These are phyloP conservation scores for Eumeta japonica DNA, from an alignment of 1,140 invertebrate genomes.

Conservation along the genomic window DNA sequence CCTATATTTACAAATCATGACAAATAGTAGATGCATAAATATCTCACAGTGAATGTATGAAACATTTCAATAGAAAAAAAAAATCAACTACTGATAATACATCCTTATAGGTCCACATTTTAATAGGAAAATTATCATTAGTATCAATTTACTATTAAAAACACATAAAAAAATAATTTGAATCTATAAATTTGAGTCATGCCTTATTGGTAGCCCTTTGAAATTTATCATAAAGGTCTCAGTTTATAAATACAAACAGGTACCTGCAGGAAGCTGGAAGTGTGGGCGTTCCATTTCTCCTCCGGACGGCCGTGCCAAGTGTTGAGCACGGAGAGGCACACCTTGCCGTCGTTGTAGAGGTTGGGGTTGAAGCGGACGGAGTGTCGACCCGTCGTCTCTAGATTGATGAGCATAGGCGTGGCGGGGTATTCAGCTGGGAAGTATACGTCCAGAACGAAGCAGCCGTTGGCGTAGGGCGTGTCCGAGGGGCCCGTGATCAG, in stretches of 20 bases:
- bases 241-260: conserved; percentile 4
- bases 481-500: conserved; percentile 89
- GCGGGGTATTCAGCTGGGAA: conserved; percentile 87
- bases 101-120: too few species aligned
- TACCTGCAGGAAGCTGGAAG: conserved; percentile 93
- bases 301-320: conserved; percentile 98
- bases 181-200: too few species aligned
- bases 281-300: conserved; percentile 97
- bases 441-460: conserved; percentile 89
- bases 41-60: too few species aligned
- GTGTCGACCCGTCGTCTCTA: conserved; percentile 92
- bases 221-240: too few species aligned
- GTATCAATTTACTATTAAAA: too few species aligned
- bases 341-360: conserved; percentile 94
- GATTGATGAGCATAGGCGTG: conserved; percentile 81
- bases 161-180: too few species aligned
- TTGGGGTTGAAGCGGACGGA: conserved; percentile 96
- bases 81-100: too few species aligned
- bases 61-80: too few species aligned
- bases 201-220: too few species aligned
- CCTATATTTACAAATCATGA: too few species aligned
- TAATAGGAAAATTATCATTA: too few species aligned
- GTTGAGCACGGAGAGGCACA: conserved; percentile 89
- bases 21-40: too few species aligned
- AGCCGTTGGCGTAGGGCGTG: conserved; percentile 87